phyloP scores from a whole-genome alignment of 2,797 vertebrate species.

The Antrozous pallidus region DNA sequence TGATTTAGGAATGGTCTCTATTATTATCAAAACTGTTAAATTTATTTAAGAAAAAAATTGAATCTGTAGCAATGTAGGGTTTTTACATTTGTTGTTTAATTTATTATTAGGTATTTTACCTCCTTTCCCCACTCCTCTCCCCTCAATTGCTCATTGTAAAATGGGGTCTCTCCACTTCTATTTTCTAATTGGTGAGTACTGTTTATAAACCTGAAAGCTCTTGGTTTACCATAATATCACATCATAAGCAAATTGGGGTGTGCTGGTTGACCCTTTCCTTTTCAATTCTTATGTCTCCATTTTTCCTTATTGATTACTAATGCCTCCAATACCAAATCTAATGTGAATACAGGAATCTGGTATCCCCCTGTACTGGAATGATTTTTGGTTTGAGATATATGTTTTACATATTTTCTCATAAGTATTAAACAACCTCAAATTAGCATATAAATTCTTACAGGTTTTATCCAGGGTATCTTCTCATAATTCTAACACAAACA shows the following conservation, averaged over 20 bases:
- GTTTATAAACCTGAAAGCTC: not conserved
- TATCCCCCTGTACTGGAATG: not conserved
- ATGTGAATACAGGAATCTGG: not conserved
- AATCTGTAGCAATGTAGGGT: not conserved
- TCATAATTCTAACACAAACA: not conserved
- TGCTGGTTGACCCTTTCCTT: not conserved
- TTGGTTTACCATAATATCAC: not conserved
- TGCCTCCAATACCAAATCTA: not conserved
- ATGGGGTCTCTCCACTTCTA: not conserved
- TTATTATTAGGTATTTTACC: not conserved
- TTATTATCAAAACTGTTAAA: not conserved
- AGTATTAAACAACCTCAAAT: constrained; percentile 7
- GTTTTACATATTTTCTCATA: not conserved
- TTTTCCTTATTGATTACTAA: constrained; percentile 2
- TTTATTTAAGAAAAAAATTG: constrained; percentile 9
- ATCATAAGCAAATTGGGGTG: not conserved
- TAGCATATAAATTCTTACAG: not conserved
- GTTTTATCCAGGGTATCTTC: not conserved
- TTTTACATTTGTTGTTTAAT: constrained; percentile 10
- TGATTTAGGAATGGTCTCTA: not conserved
- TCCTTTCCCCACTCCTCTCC: not conserved
- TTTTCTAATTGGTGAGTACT: not conserved
- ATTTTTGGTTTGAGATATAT: not conserved
- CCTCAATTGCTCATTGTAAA: not conserved
- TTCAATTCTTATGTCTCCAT: not conserved